These are phyloP conservation scores for Lottia gigantea DNA, from an alignment of 2,888 invertebrate species.

Conservation along the genomic window DNA sequence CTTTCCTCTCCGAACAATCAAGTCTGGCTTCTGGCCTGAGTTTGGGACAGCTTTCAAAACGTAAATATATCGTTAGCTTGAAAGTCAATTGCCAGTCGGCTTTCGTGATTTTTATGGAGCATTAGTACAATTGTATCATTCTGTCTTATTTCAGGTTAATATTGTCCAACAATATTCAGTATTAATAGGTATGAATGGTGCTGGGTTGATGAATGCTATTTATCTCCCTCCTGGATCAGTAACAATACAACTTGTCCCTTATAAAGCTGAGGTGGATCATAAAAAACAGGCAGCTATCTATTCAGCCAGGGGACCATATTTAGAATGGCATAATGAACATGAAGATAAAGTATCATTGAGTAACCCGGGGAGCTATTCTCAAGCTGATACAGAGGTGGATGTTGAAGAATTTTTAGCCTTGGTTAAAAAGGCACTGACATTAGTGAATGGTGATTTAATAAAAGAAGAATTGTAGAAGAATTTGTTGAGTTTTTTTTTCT, in stretches of 20 bases:
- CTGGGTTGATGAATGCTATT: conserved; percentile 53
- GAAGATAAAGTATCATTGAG: conserved; percentile 1
- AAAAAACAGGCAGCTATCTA: conserved; percentile 28
- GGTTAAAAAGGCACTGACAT: conserved; percentile 26
- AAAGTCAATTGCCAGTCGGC: too few relatives aligned
- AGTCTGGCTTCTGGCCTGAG: too few relatives aligned
- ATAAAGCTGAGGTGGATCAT: conserved; percentile 38
- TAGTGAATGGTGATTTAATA: conserved; percentile 15
- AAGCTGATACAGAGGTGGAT: conserved; percentile 34
- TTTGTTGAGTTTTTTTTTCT: too few relatives aligned
- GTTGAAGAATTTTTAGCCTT: conserved; percentile 31
- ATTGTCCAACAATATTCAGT: conserved; percentile 47
- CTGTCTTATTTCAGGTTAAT: conserved; percentile 44
- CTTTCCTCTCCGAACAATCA: too few relatives aligned
- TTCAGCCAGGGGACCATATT: conserved; percentile 32
- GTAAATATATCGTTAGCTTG: too few relatives aligned
- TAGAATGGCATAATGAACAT: conserved; percentile 42
- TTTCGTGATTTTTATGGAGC: too few relatives aligned
- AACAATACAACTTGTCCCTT: conserved; percentile 54
- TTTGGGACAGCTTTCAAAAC: not conserved
- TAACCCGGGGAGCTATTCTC: not conserved
- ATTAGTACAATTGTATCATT: too few relatives aligned
- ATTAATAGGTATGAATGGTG: conserved; percentile 55
- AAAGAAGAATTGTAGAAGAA: conserved; percentile 15
- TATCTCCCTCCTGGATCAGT: conserved; percentile 45